Conservation (phyloP, 2,113 vertebrate genomes). For the Catagonus wagneri region DNA sequence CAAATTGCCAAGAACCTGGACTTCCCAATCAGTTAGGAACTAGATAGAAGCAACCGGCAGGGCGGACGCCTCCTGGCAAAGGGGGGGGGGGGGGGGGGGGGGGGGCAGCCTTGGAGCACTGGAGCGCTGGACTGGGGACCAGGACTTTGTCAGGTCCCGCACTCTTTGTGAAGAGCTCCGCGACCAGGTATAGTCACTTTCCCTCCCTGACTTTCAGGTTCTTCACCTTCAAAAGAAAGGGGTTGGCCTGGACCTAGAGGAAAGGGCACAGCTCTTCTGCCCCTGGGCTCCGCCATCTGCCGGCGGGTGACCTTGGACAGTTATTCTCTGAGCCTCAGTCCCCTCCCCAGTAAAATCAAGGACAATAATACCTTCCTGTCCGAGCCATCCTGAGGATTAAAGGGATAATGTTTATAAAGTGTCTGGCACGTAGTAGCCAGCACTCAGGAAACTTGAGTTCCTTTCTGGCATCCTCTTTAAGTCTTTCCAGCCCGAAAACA, state of each 20-base stretch:
- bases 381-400: neutral
- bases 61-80: neutral
- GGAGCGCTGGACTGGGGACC: neutral
- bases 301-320: neutral
- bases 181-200: conserved; percentile 39
- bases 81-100: neutral
- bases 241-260: neutral
- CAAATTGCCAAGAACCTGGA: conserved; percentile 19
- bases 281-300: neutral
- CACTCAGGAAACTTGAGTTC: neutral
- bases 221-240: conserved; percentile 52
- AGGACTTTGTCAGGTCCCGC: neutral
- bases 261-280: neutral
- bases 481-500: neutral
- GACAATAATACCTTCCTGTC: neutral
- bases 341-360: conserved; percentile 18
- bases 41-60: neutral
- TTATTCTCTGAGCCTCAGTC: conserved; percentile 8
- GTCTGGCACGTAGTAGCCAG: conserved; percentile 7
- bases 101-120: no score
- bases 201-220: neutral
- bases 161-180: neutral
- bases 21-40: neutral
- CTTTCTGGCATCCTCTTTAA: neutral
- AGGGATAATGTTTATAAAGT: conserved; percentile 41